Evolutionary conservation across 2,888 invertebrate genomes (phyloP), one percentile per base, ranked within the genome.

Genomic region (Chrysolina americana): DNA sequence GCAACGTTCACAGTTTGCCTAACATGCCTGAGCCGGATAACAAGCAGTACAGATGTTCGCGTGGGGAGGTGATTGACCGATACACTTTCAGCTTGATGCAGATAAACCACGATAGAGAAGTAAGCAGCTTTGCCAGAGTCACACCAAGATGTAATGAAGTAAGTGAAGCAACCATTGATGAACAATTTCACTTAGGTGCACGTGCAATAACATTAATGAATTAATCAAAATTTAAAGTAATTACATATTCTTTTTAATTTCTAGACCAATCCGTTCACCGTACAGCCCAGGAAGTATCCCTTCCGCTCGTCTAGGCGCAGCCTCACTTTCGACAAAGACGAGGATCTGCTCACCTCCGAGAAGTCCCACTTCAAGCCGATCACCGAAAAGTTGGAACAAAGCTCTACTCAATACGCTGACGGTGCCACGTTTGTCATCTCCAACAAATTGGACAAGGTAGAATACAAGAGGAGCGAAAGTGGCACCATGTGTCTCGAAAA

Each of bases 331-430:
- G 83, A 82, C 17, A 81, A 89, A 79, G 88, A 89, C 83, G 95
- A 95, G 85, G 94, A 95, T 87, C 88, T 95, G 80, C 89, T 95
- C 76, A 94, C 93, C 19, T 94, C 96, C 47, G 80, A 81, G 68
- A 62, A 78, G 44, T 68, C 81, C 74, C 96, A 96, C 89, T 96
- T 96, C 89, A 92, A 93, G 80, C 96, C 96, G 17, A 96, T 96
- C 79, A 81, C 85, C 65, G 85, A 84, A 50, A 85, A 84, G 50
- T 87, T 87, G 53, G 86, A 87, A 66, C 87, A 86, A 68, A 71
- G 75, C 47, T 87, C 71, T 86, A 87, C 88, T 41, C 86, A 87
- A 70, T 91, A 90, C 85, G 91, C 90, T 41, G 94, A 95, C 87
- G 95, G 95, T 66, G 92, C 93, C 81, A 93, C 93, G 17, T 95